Evolutionary conservation across 2,888 invertebrate genomes (phyloP).

Genomic region (Pyrgus malvae): DNA sequence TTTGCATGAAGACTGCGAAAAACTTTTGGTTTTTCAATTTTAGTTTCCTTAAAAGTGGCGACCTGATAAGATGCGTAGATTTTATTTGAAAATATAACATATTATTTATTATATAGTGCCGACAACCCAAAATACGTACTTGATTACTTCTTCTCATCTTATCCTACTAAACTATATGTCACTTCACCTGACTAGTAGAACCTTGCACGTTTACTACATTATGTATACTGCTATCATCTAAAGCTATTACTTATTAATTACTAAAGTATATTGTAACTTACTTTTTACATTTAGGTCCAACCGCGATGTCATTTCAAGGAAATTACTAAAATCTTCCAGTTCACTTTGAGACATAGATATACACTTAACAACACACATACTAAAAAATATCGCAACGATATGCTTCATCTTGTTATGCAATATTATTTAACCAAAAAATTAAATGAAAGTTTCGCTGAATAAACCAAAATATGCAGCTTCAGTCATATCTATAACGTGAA

Average conservation of each 20-base stretch:
- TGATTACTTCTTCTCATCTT: no score
- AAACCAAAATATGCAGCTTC: conserved; percentile 24
- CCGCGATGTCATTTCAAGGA: conserved; percentile 63
- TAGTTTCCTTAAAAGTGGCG: neutral
- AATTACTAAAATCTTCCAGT: conserved; percentile 69
- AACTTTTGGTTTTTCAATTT: neutral
- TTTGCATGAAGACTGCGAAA: neutral
- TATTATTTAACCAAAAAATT: no score
- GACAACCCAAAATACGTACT: no score
- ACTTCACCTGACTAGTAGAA: no score
- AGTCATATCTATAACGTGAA: conserved; percentile 27
- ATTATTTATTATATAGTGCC: no score
- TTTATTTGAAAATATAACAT: neutral
- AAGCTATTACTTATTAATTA: no score
- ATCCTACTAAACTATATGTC: no score
- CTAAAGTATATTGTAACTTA: conserved; percentile 48
- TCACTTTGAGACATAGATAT: conserved; percentile 60
- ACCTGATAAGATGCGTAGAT: neutral
- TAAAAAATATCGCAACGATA: conserved; percentile 49
- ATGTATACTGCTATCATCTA: no score
- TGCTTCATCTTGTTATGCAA: conserved; percentile 55
- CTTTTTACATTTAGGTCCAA: conserved; percentile 71
- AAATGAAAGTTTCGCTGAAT: no score
- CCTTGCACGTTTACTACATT: no score
- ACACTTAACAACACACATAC: conserved; percentile 60